A percentile compares a stretch with the other conserved stretches of the same genome.
phyloP scores from a whole-genome alignment of 2,888 invertebrate genomes.

The Baronia brevicornis region DNA sequence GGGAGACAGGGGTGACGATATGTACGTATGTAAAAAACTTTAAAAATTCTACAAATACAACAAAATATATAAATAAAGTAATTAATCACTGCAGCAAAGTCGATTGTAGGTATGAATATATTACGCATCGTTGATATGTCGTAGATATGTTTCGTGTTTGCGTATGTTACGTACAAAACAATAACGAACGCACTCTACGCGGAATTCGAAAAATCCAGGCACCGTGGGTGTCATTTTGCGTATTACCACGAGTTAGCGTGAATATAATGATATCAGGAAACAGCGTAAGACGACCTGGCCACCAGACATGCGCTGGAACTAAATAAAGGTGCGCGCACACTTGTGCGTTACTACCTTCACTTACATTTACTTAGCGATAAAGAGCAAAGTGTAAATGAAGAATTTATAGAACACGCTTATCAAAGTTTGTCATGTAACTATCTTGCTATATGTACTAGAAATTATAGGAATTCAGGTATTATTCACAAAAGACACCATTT shows the following conservation, averaged over 20 bases:
- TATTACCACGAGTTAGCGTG: slow-evolving; percentile 25
- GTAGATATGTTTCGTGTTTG: too few relatives aligned
- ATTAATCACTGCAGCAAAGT: background rate
- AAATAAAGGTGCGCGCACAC: slow-evolving; percentile 11
- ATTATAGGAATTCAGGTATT: too few relatives aligned
- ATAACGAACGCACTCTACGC: slow-evolving; percentile 17
- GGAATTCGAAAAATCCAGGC: slow-evolving; percentile 32
- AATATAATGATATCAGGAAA: slow-evolving; percentile 34
- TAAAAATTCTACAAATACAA: background rate
- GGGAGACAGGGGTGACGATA: too few relatives aligned
- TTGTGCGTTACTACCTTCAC: slow-evolving; percentile 5
- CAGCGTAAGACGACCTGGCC: slow-evolving; percentile 24
- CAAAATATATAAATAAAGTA: background rate
- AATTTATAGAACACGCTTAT: too few relatives aligned
- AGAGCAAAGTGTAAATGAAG: too few relatives aligned
- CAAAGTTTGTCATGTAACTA: too few relatives aligned
- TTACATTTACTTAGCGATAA: slow-evolving; percentile 5
- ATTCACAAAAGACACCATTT: too few relatives aligned
- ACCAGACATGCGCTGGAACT: slow-evolving; percentile 11
- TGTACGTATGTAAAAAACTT: background rate
- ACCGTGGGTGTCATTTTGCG: slow-evolving; percentile 25
- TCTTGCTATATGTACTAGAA: too few relatives aligned
- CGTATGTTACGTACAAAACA: too few relatives aligned
- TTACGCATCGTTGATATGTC: too few relatives aligned
- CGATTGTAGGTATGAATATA: too few relatives aligned